phyloP scores from a whole-genome alignment of 1,140 invertebrate species.

The Cryptotermes secundus region DNA sequence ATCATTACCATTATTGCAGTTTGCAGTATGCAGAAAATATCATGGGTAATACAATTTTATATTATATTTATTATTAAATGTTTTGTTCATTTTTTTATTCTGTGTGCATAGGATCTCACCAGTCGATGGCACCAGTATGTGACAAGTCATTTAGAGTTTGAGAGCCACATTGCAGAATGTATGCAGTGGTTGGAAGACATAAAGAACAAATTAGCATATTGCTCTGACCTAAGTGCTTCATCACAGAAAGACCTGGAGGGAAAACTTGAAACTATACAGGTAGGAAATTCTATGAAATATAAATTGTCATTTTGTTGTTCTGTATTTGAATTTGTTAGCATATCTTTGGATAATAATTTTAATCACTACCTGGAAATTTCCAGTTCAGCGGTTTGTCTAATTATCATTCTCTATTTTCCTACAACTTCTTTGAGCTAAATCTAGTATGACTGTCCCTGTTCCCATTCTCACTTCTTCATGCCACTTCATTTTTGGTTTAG shows the following conservation, averaged over 20 bases:
- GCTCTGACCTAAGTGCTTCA: conserved; percentile 75
- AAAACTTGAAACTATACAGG: conserved; percentile 74
- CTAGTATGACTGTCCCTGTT: too few relatives aligned
- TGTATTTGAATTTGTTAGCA: background rate
- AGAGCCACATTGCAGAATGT: conserved; percentile 76
- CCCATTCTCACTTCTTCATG: too few relatives aligned
- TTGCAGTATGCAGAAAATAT: too few relatives aligned
- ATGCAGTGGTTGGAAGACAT: conserved; percentile 82
- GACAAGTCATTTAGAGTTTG: conserved; percentile 83
- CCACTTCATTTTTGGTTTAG: too few relatives aligned
- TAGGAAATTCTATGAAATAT: conserved; percentile 35
- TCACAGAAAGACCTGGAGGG: conserved; percentile 83
- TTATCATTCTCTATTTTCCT: too few relatives aligned
- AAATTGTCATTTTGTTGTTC: background rate
- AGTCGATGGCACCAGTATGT: conserved; percentile 92
- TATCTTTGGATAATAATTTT: too few relatives aligned
- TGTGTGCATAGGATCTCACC: conserved; percentile 65
- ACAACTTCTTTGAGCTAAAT: too few relatives aligned
- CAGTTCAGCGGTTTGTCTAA: too few relatives aligned
- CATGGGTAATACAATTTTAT: too few relatives aligned
- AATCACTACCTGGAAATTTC: too few relatives aligned
- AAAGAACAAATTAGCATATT: conserved; percentile 79
- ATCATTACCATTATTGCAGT: too few relatives aligned
- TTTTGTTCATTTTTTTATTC: background rate
- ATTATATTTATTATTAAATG: too few relatives aligned